phyloP scores from a whole-genome alignment of 1,140 invertebrate genomes.

The Hesperophylax magnus region DNA sequence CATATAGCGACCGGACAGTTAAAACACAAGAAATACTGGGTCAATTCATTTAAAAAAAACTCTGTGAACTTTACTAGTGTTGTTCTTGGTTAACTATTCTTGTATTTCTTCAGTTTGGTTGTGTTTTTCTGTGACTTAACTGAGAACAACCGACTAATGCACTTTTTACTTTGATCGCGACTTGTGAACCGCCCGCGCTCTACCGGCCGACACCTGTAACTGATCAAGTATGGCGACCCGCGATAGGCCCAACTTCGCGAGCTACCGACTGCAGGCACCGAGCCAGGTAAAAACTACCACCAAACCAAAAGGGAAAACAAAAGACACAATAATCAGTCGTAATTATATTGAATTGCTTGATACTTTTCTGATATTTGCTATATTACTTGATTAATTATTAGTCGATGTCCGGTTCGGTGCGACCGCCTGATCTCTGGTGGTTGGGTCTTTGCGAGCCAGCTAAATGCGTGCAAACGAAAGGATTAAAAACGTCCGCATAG shows the following conservation, averaged over 20 bases:
- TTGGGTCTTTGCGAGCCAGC: background rate
- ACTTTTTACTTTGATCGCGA: too few relatives aligned
- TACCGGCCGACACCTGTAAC: conserved; percentile 48
- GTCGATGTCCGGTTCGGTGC: background rate
- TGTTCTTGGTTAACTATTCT: background rate
- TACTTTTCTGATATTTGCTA: background rate
- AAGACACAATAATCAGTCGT: background rate
- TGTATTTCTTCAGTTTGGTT: background rate
- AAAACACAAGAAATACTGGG: background rate
- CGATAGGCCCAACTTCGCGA: conserved; percentile 17
- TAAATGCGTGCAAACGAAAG: background rate
- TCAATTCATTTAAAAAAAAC: background rate
- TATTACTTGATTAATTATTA: background rate
- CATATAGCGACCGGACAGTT: conserved; percentile 12
- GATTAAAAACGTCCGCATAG: background rate
- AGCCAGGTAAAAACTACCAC: conserved; percentile 7
- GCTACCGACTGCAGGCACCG: background rate
- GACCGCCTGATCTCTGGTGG: conserved; percentile 32
- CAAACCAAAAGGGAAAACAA: background rate
- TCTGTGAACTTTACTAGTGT: background rate
- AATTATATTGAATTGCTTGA: background rate
- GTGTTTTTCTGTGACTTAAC: background rate
- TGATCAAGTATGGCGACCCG: conserved; percentile 45
- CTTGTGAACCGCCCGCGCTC: conserved; percentile 27
- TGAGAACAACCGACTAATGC: too few relatives aligned